Evolutionary conservation across 2,888 invertebrate species (phyloP).

Genomic region (Yponomeuta malinellus): DNA sequence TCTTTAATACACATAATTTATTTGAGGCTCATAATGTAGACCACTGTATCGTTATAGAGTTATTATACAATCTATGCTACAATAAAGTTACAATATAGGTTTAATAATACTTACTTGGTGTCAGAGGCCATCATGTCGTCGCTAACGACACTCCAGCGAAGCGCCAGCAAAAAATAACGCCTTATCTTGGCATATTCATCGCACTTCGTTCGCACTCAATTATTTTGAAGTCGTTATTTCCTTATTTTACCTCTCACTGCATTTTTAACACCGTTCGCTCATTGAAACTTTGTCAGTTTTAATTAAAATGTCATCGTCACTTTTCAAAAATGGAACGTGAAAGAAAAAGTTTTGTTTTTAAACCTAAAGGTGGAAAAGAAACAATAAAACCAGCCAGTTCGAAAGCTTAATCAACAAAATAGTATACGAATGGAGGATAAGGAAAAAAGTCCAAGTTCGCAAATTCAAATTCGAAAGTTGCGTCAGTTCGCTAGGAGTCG

Average conservation of each 20-base stretch:
- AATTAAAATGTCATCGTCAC: too few relatives aligned
- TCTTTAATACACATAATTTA: too few relatives aligned
- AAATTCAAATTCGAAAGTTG: neutral
- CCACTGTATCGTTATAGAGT: too few relatives aligned
- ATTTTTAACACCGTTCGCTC: neutral
- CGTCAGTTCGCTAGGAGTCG: neutral
- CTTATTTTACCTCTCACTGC: neutral
- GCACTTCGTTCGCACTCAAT: neutral
- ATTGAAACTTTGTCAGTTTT: neutral
- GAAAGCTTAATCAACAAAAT: too few relatives aligned
- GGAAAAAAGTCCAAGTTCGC: neutral
- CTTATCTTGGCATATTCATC: slow-evolving; percentile 3
- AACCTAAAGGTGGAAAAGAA: neutral
- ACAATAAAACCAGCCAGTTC: neutral
- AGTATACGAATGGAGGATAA: neutral
- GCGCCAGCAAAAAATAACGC: neutral
- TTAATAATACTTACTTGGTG: neutral
- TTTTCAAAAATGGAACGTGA: neutral
- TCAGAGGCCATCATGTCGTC: neutral
- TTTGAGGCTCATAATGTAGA: too few relatives aligned
- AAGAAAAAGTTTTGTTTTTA: neutral
- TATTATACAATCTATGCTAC: too few relatives aligned
- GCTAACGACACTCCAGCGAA: neutral
- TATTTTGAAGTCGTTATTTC: neutral
- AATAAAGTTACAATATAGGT: neutral